Evolutionary conservation across 2,797 vertebrate genomes (phyloP), one percentile per base, ranked within the genome.

Genomic region (Aldrovandia affinis): DNA sequence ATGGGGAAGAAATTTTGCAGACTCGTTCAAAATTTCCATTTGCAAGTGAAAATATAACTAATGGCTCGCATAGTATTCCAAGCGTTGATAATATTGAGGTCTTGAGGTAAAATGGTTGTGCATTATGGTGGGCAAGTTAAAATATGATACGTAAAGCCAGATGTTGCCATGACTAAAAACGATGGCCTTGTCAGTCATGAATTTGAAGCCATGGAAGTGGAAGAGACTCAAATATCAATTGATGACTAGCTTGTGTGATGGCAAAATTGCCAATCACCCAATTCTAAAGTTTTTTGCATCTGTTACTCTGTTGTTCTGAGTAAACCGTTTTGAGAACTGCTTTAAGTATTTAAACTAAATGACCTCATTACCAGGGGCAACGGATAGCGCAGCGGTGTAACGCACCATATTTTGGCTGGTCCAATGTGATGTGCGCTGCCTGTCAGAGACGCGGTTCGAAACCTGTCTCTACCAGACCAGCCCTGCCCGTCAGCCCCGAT

Each of bases 111-210:
- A 22, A 44, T 44, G 8, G 7, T 39, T 44, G 30, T 25, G 10
- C 25, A 20, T 44, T 44, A 8, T 44, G 36, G 39, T 22, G n/a
- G 7, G 15, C 25, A 44, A 10, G 39, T 42, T 3, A 75, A 42
- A 75, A 75, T 25, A 39, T 22, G 7, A 5, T 25, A 75, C 18
- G 65, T 30, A 68, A 7, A 68, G 30, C 6, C 30, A 68, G 28
- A 14, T 20, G 36, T 39, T 36, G 36, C 68, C 55, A 59, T n/a
- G 6, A 18, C 59, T 5, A 68, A 30, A 30, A 78, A 63, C 28
- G 47, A 22, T 75, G 63, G 7, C 44, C 30, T 8, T 22, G 75
- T 78, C 75, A 78, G 52, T 83, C 57, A 83, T 30, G n/a, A 78
- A 78, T 78, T 25, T 65, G 55, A 78, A 47, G 70, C n/a, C 52